Conservation (phyloP, 2,113 vertebrate genomes). For the Cynoglossus semilaevis region DNA sequence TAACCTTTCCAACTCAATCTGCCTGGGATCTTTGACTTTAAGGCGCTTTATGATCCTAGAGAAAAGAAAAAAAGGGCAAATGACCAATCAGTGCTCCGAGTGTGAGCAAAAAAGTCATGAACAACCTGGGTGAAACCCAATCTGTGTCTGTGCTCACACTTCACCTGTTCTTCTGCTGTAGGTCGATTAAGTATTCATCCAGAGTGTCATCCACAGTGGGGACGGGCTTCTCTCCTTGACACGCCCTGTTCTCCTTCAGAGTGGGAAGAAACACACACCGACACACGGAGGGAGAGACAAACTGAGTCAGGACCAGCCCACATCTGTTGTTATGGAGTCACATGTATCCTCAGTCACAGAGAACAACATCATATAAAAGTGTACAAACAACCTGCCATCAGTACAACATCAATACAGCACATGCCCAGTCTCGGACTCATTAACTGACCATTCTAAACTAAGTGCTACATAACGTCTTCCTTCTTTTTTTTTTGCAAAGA, state of each 20-base stretch:
- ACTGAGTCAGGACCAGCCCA: no score
- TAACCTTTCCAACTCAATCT: constrained; percentile 82
- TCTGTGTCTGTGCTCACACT: constrained; percentile 41
- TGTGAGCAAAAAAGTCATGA: constrained; percentile 9
- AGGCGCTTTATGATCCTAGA: constrained; percentile 81
- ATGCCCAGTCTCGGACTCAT: constrained; percentile 7
- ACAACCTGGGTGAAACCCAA: constrained; percentile 52
- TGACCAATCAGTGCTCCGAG: constrained; percentile 36
- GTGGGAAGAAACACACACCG: constrained; percentile 24
- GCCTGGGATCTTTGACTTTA: constrained; percentile 78
- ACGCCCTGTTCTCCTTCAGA: constrained; percentile 69
- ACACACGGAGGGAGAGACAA: constrained; percentile 27
- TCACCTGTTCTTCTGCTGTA: constrained; percentile 93
- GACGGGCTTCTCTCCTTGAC: constrained; percentile 71
- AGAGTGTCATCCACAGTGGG: constrained; percentile 87
- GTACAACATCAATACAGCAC: constrained; percentile 4
- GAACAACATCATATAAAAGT: constrained; percentile 10
- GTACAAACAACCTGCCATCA: constrained; percentile 19
- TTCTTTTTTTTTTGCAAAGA: no score
- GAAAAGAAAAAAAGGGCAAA: constrained; percentile 16
- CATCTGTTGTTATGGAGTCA: constrained; percentile 27
- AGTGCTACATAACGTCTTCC: no score
- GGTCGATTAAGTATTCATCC: constrained; percentile 91
- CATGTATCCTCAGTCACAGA: constrained; percentile 26
- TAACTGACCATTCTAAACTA: no score